Percentiles rank a stretch among this genome's conserved stretches.
These are phyloP conservation scores for Conger conger DNA, from an alignment of 2,113 vertebrate genomes.

Conservation along the genomic window DNA sequence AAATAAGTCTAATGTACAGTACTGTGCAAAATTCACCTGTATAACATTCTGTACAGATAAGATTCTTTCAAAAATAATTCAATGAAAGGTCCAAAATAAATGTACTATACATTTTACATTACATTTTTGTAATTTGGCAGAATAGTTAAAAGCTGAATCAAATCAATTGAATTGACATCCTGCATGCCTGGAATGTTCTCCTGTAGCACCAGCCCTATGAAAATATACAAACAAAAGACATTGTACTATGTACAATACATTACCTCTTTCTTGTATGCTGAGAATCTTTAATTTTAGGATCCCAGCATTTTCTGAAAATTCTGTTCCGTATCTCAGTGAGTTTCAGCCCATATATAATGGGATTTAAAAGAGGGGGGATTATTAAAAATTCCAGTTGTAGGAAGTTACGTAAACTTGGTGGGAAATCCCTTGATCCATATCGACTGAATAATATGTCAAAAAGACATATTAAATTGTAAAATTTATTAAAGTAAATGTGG, in stretches of 20 bases:
- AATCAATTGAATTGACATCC: too few relatives aligned
- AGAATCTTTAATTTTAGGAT: neutral
- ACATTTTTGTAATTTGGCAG: too few relatives aligned
- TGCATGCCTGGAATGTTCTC: too few relatives aligned
- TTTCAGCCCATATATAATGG: conserved; percentile 15
- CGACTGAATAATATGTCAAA: conserved; percentile 2
- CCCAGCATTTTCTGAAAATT: neutral
- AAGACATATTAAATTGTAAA: neutral
- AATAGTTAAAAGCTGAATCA: too few relatives aligned
- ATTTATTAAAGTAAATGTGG: conserved; percentile 9
- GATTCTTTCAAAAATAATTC: too few relatives aligned
- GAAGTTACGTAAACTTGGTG: neutral
- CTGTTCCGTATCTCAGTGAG: neutral
- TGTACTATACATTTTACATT: too few relatives aligned
- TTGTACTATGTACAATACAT: neutral
- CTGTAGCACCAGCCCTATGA: too few relatives aligned
- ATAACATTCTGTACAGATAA: too few relatives aligned
- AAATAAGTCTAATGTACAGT: too few relatives aligned
- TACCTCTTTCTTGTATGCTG: neutral
- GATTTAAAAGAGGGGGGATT: neutral
- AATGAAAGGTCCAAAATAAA: too few relatives aligned
- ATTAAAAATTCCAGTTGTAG: neutral
- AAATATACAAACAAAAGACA: too few relatives aligned
- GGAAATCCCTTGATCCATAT: neutral
- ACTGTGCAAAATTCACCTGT: too few relatives aligned